Evolutionary conservation across 2,888 invertebrate genomes (phyloP), one percentile per base, ranked within the genome.

Genomic region (Cephus spinipes): DNA sequence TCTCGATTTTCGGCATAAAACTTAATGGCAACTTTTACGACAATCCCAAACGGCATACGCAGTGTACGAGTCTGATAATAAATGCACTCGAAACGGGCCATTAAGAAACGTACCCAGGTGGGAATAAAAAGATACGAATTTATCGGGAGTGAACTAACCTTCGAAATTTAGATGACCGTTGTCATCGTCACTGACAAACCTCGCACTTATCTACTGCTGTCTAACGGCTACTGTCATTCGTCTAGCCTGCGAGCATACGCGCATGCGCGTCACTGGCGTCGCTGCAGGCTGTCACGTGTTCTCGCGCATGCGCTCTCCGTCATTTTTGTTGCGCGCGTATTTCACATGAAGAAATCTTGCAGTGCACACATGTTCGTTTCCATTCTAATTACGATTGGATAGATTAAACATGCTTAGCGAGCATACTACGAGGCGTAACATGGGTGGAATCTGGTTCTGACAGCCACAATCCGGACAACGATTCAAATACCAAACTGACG

Each of bases 21-120:
- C 68, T 77, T 77, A 74, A 77, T 74, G 68, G 15, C 77, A 35
- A 77, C 74, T 74, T 77, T 74, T 74, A 77, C 74, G 77, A 74
- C 74, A 77, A 77, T 74, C 36, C 77, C 74, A 69, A 23, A 40
- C 12, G 30, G 34, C 36, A 23, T 35, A 75, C 68, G 55, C 15
- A 32, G 12, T 9, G 23, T 33, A 30, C 34, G 33, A 55, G 33
- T 34, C 30, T 55, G 55, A 55, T 23, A 55, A 55, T 55, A 55
- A 55, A 23, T 23, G 55, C 9, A 55, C 55, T 55, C 23, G 55
- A 55, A 55, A 23, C 6, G 55, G 9, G 23, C 23, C 2, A 23
- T 55, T 55, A 55, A 55, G 15, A 55, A 55, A 23, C 2, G 55
- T 55, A 55, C 23, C 9, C 23, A 23, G 55, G 9, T 55, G 55